Evolutionary conservation across 2,888 invertebrate species (phyloP).

Genomic region (Rapana venosa): DNA sequence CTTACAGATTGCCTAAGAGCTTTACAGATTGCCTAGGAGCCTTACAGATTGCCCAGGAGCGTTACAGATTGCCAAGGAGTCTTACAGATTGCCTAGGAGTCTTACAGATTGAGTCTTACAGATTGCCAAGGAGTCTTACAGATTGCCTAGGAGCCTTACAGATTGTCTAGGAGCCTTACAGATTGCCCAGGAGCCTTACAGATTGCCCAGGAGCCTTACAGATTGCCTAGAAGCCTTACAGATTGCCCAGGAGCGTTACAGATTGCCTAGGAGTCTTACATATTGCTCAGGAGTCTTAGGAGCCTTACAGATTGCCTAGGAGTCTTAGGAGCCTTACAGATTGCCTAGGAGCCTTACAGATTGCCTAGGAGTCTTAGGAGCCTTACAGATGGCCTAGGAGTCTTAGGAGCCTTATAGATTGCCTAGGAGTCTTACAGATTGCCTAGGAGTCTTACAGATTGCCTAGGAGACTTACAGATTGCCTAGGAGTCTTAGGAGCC

Average conservation of each 20-base stretch:
- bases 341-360: slow-evolving; percentile 51
- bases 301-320: too few relatives aligned
- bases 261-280: slow-evolving; percentile 51
- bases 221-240: slow-evolving; percentile 51
- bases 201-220: slow-evolving; percentile 51
- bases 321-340: too few relatives aligned
- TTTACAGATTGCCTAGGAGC: too few relatives aligned
- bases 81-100: slow-evolving; percentile 51
- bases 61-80: too few relatives aligned
- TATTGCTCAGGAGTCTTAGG: too few relatives aligned
- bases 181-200: slow-evolving; percentile 51
- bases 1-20: too few relatives aligned
- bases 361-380: slow-evolving; percentile 51
- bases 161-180: slow-evolving; percentile 51
- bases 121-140: slow-evolving; percentile 51
- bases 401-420: too few relatives aligned
- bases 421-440: slow-evolving; percentile 51
- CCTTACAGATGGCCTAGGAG: too few relatives aligned
- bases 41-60: too few relatives aligned
- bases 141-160: slow-evolving; percentile 51
- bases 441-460: slow-evolving; percentile 51
- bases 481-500: slow-evolving; percentile 52
- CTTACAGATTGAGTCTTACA: too few relatives aligned
- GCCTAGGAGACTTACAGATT: slow-evolving; percentile 51
- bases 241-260: too few relatives aligned